A percentile compares a stretch with the other conserved stretches of the same genome.
Conservation (phyloP, 2,888 invertebrate species). For the Pseudococcus viburni region DNA sequence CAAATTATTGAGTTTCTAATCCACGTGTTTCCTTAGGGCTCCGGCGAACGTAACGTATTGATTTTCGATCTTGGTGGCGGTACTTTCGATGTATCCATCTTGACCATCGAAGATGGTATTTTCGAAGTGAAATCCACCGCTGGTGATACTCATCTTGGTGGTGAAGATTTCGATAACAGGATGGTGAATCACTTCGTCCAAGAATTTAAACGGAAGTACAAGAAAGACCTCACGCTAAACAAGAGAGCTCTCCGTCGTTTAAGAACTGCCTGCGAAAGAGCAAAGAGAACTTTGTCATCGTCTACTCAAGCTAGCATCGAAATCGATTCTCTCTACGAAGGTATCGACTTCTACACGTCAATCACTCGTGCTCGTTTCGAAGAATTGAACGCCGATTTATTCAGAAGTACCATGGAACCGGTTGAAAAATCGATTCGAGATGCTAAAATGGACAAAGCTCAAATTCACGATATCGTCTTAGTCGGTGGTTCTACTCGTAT, state of each 20-base stretch:
- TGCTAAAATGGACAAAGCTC: constrained; percentile 95
- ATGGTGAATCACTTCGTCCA: constrained; percentile 91
- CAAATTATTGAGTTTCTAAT: neutral
- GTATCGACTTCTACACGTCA: constrained; percentile 83
- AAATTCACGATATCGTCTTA: constrained; percentile 88
- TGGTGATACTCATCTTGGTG: constrained; percentile 72
- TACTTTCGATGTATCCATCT: constrained; percentile 94
- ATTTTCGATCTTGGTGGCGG: constrained; percentile 83
- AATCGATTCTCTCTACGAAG: constrained; percentile 85
- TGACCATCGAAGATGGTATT: constrained; percentile 93
- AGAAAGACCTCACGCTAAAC: constrained; percentile 82
- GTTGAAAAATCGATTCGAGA: constrained; percentile 87
- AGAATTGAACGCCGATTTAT: constrained; percentile 95
- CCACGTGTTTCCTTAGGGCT: constrained; percentile 20
- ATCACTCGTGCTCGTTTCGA: constrained; percentile 88
- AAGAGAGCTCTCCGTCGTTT: constrained; percentile 71
- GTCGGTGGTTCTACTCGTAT: constrained; percentile 87
- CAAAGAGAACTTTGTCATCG: constrained; percentile 88
- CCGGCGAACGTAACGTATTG: constrained; percentile 64
- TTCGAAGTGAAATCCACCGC: constrained; percentile 97
- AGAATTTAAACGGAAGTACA: constrained; percentile 94
- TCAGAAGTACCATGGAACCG: constrained; percentile 79
- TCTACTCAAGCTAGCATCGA: constrained; percentile 94
- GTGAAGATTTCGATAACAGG: constrained; percentile 89
- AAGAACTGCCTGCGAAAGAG: constrained; percentile 92